Evolutionary conservation across 1,140 invertebrate species (phyloP), one percentile per base, ranked within the genome.

Genomic region (Parasteatoda tepidariorum): DNA sequence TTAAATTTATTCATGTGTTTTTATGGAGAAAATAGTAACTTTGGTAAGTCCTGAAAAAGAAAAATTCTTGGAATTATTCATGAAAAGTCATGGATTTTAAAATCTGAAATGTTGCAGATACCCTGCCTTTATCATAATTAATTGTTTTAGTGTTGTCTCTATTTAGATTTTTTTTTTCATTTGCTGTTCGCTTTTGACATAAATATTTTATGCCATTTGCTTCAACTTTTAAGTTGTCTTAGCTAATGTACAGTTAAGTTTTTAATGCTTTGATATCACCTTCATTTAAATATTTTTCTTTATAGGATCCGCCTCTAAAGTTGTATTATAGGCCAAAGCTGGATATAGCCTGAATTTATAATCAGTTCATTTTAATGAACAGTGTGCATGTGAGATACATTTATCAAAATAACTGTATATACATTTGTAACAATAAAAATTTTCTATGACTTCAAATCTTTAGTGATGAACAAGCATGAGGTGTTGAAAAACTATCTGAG

Each of bases 321-420:
- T 48, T 82, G 4, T 82, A 82, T 61, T 82, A 82, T 24, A 59
- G 78, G 28, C 64, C 78, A 66, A 82, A 48, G 62, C 41, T 82
- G 78, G 78, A 82, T 71, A 18, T 82, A 41, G 24, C 78, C 24
- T 79, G 34, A 79, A 9, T 34, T 38, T 18, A 55, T 41, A 3
- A 28, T 34, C 9, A 59, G n/a, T 5, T 3, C 9, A 59, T 26
- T 59, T n/a, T 9, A 6, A 26, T n/a, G 18, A 59, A n/a, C 57
- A 22, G 28, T 18, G 18, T 28, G 28, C 62, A 0, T 5, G 13
- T 13, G 11, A n/a, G 22, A 22, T n/a, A 31, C 28, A 41, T 61
- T 34, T 15, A 38, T 62, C 31, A 59, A 0, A 13, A 15, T 75
- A 66, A 38, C 18, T 75, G 55, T 61, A 75, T n/a, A 75, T 75